phyloP scores from a whole-genome alignment of 2,888 invertebrate species.

The Bruchidius siliquastri region DNA sequence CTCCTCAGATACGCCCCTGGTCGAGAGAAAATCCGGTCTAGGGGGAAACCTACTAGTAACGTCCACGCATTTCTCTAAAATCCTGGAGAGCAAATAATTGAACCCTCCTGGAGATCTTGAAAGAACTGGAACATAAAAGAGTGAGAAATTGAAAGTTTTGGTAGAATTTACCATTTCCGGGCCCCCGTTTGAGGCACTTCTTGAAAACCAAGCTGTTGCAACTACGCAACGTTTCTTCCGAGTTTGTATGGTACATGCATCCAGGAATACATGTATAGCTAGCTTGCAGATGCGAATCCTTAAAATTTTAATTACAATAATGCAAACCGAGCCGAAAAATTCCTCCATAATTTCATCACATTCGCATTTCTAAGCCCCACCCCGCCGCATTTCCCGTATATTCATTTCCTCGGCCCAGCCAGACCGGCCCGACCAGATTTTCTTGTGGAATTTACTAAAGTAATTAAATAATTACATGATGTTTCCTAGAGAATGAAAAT shows the following conservation, averaged over 20 bases:
- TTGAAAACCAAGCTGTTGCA: no score
- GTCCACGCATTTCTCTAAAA: no score
- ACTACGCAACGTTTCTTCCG: not conserved
- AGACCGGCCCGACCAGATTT: constrained; percentile 15
- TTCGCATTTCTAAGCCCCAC: constrained; percentile 1
- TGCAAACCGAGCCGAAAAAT: constrained; percentile 17
- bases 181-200: no score
- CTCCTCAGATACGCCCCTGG: no score
- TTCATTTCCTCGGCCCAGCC: constrained; percentile 16
- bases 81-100: no score
- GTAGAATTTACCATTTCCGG: no score
- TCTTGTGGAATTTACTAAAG: constrained; percentile 27
- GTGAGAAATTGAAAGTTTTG: no score
- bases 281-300: not conserved
- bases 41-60: no score
- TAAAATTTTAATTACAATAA: constrained; percentile 19
- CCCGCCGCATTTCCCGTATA: constrained; percentile 5
- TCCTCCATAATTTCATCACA: constrained; percentile 20
- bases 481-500: constrained; percentile 24
- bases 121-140: no score
- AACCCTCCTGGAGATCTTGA: no score
- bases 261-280: not conserved
- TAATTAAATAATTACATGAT: constrained; percentile 28
- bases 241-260: not conserved
- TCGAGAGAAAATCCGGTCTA: no score